These are phyloP conservation scores for Sinopyrophorus schimmeli DNA, from an alignment of 2,888 invertebrate genomes.

Conservation along the genomic window DNA sequence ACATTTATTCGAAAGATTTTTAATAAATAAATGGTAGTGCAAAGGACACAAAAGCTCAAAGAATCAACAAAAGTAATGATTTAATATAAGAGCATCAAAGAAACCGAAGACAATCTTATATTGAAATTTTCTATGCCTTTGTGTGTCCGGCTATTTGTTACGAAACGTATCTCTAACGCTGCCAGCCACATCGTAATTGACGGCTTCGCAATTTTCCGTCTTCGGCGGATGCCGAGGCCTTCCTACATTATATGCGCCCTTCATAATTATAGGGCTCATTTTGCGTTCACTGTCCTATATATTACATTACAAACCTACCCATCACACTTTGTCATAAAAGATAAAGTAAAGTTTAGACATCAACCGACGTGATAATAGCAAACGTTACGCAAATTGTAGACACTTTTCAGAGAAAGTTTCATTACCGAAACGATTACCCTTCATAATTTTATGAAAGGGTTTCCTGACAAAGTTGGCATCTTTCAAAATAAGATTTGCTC, in stretches of 20 bases:
- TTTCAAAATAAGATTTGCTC: too few relatives aligned
- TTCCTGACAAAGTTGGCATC: too few relatives aligned
- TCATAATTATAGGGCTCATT: conserved; percentile 15
- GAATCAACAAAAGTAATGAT: too few relatives aligned
- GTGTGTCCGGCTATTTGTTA: conserved; percentile 6
- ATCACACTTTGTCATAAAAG: conserved; percentile 3
- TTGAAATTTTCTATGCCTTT: conserved; percentile 8
- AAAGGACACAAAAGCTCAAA: too few relatives aligned
- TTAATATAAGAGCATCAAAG: not conserved
- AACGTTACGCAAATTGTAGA: too few relatives aligned
- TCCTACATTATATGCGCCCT: conserved; percentile 18
- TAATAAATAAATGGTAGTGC: too few relatives aligned
- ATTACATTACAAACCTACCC: conserved; percentile 8
- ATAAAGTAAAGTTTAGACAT: conserved; percentile 1
- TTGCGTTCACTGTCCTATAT: conserved; percentile 10
- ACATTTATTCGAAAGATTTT: too few relatives aligned
- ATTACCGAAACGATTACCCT: too few relatives aligned
- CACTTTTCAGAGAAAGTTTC: too few relatives aligned
- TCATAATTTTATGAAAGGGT: too few relatives aligned
- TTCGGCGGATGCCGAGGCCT: conserved; percentile 15
- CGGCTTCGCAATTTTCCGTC: conserved; percentile 15
- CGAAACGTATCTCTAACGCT: conserved; percentile 12
- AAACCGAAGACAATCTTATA: conserved; percentile 9
- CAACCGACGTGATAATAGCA: conserved; percentile 1
- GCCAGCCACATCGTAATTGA: conserved; percentile 14